Evolutionary conservation across 2,888 invertebrate genomes (phyloP), one percentile per base, ranked within the genome.

Genomic region (Hirtodrosophila histrioides): DNA sequence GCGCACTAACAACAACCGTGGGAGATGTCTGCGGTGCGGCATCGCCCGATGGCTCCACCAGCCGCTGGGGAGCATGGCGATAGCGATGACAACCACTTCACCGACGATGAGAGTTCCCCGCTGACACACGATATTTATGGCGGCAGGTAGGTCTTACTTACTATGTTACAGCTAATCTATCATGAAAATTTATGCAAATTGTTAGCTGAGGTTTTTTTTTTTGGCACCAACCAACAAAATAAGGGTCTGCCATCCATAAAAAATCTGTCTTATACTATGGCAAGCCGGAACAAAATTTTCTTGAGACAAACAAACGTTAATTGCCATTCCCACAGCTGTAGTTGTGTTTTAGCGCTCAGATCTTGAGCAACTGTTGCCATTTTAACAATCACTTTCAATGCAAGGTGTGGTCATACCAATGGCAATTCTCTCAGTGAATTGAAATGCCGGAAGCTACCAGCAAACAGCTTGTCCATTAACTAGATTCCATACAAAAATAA

Each of bases 91-190:
- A 96, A 96, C 92, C 96, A 96, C 92, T 94, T 94, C 90, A 96
- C 96, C 37, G 97, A 97, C 92, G 97, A 97, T 89, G 97, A 97
- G 92, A 96, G 96, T 88, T 94, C 96, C 73, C 97, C 97, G 72
- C 94, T 97, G 88, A 95, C 95, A 73, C 95, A 96, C 89, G 97
- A 97, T 89, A 96, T 97, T 89, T 97, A 97, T 91, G 96, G 96
- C 75, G 97, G 97, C 93, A 97, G 97, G 97, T 97, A 93, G 92
- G 93, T 72, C 24, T 29, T 23, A 23, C 12, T 5, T 23, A 35
- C 17, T 2, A 29, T 40, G 36, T 29, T 36, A 17, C 43, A 5
- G n/a, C 41, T 41, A 44, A 56, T 48, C 44, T 44, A 49, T 60
- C 64, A 62, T 44, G 56, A 49, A 58, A 57, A 65, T 69, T 43